Evolutionary conservation across 2,797 vertebrate species (phyloP).

Genomic region (Spinus pinus): DNA sequence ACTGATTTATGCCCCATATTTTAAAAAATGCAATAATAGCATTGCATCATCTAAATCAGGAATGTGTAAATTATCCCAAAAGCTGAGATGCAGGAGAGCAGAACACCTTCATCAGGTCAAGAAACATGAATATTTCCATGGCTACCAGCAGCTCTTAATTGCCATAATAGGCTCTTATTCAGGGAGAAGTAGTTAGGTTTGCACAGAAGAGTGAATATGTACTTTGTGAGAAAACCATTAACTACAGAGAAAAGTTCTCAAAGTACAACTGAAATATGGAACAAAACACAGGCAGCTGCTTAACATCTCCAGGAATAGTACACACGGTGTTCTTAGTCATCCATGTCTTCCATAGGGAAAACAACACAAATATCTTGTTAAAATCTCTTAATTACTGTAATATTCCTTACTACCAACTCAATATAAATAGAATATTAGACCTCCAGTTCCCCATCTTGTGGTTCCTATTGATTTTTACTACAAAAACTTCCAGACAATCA

Average conservation of each 20-base stretch:
- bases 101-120: not conserved
- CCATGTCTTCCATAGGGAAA: rapidly evolving
- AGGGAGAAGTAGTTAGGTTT: not conserved
- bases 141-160: slow-evolving; percentile 13
- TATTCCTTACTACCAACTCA: not conserved
- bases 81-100: not conserved
- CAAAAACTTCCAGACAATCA: not conserved
- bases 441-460: not conserved
- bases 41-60: not conserved
- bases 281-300: not conserved
- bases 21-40: not conserved
- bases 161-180: not conserved
- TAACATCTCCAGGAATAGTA: not conserved
- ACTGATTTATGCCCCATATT: not conserved
- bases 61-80: not conserved
- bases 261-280: not conserved
- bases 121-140: not conserved
- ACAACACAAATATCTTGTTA: not conserved
- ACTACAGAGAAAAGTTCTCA: not conserved
- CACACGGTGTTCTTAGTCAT: not conserved
- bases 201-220: not conserved
- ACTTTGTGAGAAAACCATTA: not conserved
- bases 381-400: not conserved
- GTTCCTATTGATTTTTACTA: not conserved
- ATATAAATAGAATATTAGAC: not conserved